Evolutionary conservation across 2,888 invertebrate species (phyloP), one percentile per base, ranked within the genome.

Genomic region (Caenorhabditis sp.): DNA sequence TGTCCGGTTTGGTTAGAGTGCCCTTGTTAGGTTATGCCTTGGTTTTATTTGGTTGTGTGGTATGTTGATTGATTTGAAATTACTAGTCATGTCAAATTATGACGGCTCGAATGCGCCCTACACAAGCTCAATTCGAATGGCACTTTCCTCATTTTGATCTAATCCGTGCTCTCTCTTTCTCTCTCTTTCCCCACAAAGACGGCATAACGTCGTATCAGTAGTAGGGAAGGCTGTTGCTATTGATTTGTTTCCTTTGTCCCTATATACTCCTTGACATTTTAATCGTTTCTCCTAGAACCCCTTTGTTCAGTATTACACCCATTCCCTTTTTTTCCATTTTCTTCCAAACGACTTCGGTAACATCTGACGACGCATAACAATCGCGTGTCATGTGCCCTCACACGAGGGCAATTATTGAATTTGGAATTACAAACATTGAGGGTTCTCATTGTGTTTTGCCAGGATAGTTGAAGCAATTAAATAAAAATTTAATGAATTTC

Each of bases 331-430:
- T 14, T 26, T 28, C 51, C 31, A 63, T 63, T 51, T 54, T 63
- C 47, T 24, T 22, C 47, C 47, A 47, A 44, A 61, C 61, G 41
- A 61, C 41, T 44, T 63, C 63, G 73, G 61, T 72, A 47, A 61
- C 58, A 24, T 41, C 49, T 54, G 41, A 35, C 54, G 38, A 19
- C 19, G 19, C 5, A 41, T 38, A 74, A 74, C 63, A 74, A 74
- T 28, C 35, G 26, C 49, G 24, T 54, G 74, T 74, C 74, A 74
- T 74, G 74, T 64, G 74, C 51, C 68, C 49, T 54, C 74, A 64
- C 63, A 74, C 63, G 54, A 63, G 51, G 74, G 26, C 54, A 74
- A 74, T 74, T 74, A 54, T 54, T 64, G 51, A 74, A 74, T 74
- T 74, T 28, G 14, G 38, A 24, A 74, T 54, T 63, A 19, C 41